A percentile compares a stretch with the other conserved stretches of the same genome.
Conservation (phyloP, 2,113 vertebrate species). For the Carassius gibelio region DNA sequence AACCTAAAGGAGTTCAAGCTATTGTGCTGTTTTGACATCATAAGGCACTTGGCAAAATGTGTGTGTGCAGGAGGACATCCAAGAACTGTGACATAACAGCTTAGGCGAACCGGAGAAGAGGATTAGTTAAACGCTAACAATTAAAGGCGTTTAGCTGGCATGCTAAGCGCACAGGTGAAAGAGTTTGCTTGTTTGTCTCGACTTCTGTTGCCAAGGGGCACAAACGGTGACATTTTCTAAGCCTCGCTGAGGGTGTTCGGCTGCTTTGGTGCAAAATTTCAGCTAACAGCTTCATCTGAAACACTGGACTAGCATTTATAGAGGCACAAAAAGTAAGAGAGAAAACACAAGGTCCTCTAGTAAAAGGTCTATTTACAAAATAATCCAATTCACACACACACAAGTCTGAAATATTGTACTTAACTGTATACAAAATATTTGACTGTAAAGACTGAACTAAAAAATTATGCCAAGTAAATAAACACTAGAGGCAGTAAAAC, state of each 20-base stretch:
- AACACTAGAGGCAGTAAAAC: not conserved
- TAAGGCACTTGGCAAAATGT: not conserved
- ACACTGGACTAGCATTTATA: not conserved
- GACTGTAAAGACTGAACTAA: not conserved
- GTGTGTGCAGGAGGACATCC: not conserved
- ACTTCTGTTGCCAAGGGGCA: conserved; percentile 15
- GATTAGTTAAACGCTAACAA: conserved; percentile 42
- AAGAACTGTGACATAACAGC: conserved; percentile 17
- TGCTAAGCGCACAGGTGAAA: conserved; percentile 4
- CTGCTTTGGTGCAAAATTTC: not conserved
- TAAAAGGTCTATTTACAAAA: not conserved
- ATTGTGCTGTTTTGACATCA: not conserved
- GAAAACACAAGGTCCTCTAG: not conserved
- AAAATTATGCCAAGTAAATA: not conserved
- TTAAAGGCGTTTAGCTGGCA: conserved; percentile 24
- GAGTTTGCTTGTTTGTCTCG: not conserved
- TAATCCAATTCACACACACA: not conserved
- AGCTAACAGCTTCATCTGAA: conserved; percentile 7
- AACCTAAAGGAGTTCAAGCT: not conserved
- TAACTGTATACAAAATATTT: not conserved
- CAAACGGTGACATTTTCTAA: not conserved
- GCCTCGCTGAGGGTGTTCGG: not conserved
- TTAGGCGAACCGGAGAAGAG: conserved; percentile 1
- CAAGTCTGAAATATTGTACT: not conserved
- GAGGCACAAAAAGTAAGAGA: not conserved